Conservation (phyloP, 2,797 vertebrate species). For the Notamacropus eugenii region DNA sequence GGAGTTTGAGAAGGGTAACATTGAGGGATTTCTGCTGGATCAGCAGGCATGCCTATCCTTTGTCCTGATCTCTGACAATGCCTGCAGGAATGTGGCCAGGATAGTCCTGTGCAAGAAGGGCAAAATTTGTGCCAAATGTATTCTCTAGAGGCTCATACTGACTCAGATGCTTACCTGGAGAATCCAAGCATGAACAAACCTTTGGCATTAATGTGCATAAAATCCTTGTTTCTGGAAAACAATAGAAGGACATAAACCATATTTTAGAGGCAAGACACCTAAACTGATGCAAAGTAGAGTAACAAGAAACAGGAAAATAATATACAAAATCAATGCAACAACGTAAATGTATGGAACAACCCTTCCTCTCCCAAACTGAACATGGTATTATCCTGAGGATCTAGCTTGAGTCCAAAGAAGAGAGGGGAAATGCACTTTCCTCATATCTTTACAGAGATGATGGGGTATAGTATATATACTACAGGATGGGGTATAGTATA, state of each 20-base stretch:
- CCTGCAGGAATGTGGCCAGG: not conserved
- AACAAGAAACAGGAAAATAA: not conserved
- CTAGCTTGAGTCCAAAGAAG: not conserved
- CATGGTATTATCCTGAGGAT: not conserved
- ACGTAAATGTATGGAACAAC: not conserved
- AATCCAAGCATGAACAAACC: not conserved
- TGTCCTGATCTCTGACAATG: not conserved
- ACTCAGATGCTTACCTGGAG: not conserved
- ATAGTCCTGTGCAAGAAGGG: not conserved
- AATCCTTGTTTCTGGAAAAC: not conserved
- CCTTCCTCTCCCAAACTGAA: not conserved
- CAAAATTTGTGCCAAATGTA: not conserved
- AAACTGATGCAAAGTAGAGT: not conserved
- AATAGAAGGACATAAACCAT: not conserved
- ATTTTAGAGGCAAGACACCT: not conserved
- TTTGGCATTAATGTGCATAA: not conserved
- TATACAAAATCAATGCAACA: not conserved
- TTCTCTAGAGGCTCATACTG: not conserved
- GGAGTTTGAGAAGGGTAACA: not conserved
- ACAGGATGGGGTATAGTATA: too few species aligned
- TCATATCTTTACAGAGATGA: not conserved
- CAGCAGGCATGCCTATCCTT: not conserved
- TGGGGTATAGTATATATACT: not conserved
- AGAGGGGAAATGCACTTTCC: not conserved
- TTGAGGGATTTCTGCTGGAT: not conserved